Evolutionary conservation across 1,140 invertebrate species (phyloP).

Genomic region (Dufourea novaeangliae): DNA sequence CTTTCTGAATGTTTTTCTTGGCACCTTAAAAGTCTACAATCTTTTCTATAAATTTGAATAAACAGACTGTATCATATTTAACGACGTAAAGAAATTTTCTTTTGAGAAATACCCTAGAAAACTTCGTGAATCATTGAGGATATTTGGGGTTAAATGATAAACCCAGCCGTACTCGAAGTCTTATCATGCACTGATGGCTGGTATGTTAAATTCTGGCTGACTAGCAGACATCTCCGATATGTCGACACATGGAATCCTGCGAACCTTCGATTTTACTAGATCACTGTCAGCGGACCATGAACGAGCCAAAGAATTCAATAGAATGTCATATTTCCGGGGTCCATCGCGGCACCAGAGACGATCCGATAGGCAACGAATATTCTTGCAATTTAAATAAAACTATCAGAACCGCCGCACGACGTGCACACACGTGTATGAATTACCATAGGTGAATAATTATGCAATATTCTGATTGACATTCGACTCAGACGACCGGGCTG

Average conservation of each 20-base stretch:
- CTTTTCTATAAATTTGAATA: no score
- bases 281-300: slow-evolving; percentile 5
- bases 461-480: slow-evolving; percentile 16
- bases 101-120: no score
- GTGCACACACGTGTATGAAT: background rate
- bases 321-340: background rate
- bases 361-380: background rate
- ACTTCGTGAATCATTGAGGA: no score
- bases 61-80: no score
- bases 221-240: background rate
- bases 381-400: background rate
- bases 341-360: background rate
- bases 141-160: background rate
- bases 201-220: background rate
- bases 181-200: background rate
- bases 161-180: background rate
- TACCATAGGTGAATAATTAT: background rate
- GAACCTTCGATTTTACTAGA: slow-evolving; percentile 12
- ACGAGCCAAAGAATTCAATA: slow-evolving; percentile 26
- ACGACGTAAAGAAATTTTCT: no score
- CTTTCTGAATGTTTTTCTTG: no score
- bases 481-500: background rate
- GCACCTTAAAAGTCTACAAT: no score
- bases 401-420: background rate
- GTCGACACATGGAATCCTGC: background rate